Evolutionary conservation across 2,113 vertebrate genomes (phyloP), one percentile per base, ranked within the genome.

Genomic region (Merops nubicus): DNA sequence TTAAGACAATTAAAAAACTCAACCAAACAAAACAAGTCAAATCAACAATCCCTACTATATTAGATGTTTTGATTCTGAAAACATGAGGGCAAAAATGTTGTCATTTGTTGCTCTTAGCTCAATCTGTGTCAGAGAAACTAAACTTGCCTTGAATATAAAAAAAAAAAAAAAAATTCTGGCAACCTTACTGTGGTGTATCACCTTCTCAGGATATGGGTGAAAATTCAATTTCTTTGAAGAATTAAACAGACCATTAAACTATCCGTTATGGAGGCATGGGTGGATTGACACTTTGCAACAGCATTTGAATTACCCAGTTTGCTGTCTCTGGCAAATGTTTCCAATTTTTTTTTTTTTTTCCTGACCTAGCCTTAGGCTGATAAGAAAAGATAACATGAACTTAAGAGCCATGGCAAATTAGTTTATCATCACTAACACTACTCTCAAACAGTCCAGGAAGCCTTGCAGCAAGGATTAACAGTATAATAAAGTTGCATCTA

Each of bases 381-480:
- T 98, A 96, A 97, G 94, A 94, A 97, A 96, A 98, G 96, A 97
- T 96, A 98, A 97, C 88, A 97, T 88, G 93, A 96, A 95, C 82
- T 94, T 97, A 96, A 97, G 96, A 96, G 85, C 94, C 96, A 50
- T 97, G 92, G 96, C 90, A 97, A 98, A 98, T 97, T 95, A 97
- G 85, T 97, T 97, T 96, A 97, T 96, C 96, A 92, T 96, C 96
- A 96, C 95, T 95, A 96, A 93, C 89, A 91, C 93, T 96, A 96
- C 81, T 65, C 89, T 97, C 93, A 96, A 96, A 97, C 76, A 96
- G 93, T 89, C 48, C 96, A 98, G 97, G 98, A 98, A 98, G 97
- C 97, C 97, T 97, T 96, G 96, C 85, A 97, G 97, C 98, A 72
- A 97, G 96, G 97, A 98, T 98, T 98, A 98, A 96, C 91, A 97